Evolutionary conservation across 2,888 invertebrate genomes (phyloP), one percentile per base, ranked within the genome.

Genomic region (Apocheima hispidaria): DNA sequence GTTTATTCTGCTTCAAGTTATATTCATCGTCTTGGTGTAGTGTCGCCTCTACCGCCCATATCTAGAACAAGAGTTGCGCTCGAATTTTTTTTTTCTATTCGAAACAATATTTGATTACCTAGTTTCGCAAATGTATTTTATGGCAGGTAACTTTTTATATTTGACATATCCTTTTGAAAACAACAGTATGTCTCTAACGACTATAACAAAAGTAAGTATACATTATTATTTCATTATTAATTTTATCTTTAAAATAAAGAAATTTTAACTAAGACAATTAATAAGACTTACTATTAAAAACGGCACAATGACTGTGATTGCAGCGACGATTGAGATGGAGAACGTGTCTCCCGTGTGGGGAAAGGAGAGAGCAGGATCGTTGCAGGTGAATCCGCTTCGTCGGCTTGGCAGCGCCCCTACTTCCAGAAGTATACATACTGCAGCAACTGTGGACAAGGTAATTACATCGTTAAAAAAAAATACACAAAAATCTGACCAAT

Each of bases 321-420:
- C 71, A 2, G 95, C 84, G 18, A 96, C 87, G 60, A 93, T 72
- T 0, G 90, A 83, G 62, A 94, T 87, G 53, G 94, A 91, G 69
- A 97, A 90, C 2, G 96, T 96, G 75, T 96, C 96, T 1, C 96
- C 96, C 0, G 83, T 86, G 79, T 94, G 96, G 63, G 94, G 94
- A 82, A 94, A 94, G 0, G 95, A 94, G 75, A 96, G 94, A 59
- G 93, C 93, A 5, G 95, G 95, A 79, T 97, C 96, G 74, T 94
- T 93, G 89, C 96, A 96, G 71, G 89, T 94, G 86, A 95, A 96
- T 7, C 96, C 96, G 52, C 94, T 88, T 59, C 92, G 93, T 20
- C 93, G 90, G 64, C 94, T 93, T 3, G 95, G 96, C 28, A 96
- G 81, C 20, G 93, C 88, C 0, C 95, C 96, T 33, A 94, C 93